phyloP scores from a whole-genome alignment of 2,113 vertebrate species.

The Megaceryle torquata region DNA sequence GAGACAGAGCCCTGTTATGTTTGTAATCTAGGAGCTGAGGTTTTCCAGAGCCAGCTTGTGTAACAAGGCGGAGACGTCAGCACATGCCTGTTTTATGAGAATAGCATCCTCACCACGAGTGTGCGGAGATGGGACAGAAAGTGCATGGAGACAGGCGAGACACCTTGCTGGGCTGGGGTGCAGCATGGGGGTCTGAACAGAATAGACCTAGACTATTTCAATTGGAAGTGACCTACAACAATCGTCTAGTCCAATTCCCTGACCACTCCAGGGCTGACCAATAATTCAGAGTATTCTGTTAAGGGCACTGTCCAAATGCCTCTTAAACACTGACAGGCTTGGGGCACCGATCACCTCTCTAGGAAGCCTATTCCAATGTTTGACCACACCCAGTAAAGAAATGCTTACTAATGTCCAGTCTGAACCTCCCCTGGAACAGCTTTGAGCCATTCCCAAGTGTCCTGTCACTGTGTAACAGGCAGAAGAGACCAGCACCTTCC shows the following conservation, averaged over 20 bases:
- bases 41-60: constrained; percentile 31
- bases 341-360: neutral
- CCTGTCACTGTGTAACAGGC: neutral
- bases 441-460: neutral
- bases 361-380: neutral
- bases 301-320: neutral
- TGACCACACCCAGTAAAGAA: neutral
- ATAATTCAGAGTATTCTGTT: neutral
- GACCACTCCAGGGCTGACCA: neutral
- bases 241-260: neutral
- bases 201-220: neutral
- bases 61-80: constrained; percentile 4
- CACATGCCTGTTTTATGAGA: constrained; percentile 42
- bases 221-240: neutral
- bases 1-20: constrained; percentile 53
- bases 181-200: neutral
- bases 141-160: neutral
- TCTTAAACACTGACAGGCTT: neutral
- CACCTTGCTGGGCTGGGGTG: neutral
- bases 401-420: neutral
- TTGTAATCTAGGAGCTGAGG: constrained; percentile 45
- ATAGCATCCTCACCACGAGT: neutral
- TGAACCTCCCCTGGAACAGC: neutral
- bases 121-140: neutral
- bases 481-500: neutral